phyloP scores from a whole-genome alignment of 2,797 vertebrate genomes.

The Spinibarbus caldwelli region DNA sequence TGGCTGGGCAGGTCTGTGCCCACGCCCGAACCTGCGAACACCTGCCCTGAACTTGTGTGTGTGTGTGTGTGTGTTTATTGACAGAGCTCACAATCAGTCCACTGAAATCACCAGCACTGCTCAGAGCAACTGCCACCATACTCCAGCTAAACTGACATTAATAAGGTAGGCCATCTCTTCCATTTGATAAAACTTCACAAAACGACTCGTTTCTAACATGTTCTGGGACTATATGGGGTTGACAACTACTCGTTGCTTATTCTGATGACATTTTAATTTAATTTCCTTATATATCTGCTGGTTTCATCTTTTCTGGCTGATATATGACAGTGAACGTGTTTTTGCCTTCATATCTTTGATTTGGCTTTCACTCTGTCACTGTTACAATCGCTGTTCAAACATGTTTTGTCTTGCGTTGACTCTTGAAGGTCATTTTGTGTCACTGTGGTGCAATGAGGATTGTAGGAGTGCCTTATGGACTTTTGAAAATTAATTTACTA shows the following conservation, averaged over 20 bases:
- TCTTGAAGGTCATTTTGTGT: constrained; percentile 1
- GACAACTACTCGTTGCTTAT: too few relatives aligned
- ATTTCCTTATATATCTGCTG: background rate
- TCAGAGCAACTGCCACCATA: constrained; percentile 1
- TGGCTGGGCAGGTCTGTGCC: constrained; percentile 75
- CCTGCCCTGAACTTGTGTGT: constrained; percentile 6
- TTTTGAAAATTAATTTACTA: background rate
- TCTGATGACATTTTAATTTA: background rate
- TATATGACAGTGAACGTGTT: constrained; percentile 31
- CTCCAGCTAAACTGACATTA: background rate
- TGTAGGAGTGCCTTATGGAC: background rate
- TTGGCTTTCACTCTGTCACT: constrained; percentile 55
- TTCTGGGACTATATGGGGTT: background rate
- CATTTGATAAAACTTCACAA: background rate
- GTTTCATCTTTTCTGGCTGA: background rate
- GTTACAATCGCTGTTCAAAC: constrained; percentile 23
- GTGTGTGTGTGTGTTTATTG: constrained; percentile 19
- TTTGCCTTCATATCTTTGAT: constrained; percentile 55
- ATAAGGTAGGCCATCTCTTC: background rate
- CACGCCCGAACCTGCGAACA: constrained; percentile 75
- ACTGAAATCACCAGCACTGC: constrained; percentile 16
- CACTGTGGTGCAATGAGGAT: background rate
- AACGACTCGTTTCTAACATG: background rate
- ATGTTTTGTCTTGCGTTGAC: constrained; percentile 6
- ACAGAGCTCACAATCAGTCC: constrained; percentile 22